A percentile compares a stretch with the other conserved stretches of the same genome.
phyloP scores from a whole-genome alignment of 2,797 vertebrate genomes.

The Xenops minutus region DNA sequence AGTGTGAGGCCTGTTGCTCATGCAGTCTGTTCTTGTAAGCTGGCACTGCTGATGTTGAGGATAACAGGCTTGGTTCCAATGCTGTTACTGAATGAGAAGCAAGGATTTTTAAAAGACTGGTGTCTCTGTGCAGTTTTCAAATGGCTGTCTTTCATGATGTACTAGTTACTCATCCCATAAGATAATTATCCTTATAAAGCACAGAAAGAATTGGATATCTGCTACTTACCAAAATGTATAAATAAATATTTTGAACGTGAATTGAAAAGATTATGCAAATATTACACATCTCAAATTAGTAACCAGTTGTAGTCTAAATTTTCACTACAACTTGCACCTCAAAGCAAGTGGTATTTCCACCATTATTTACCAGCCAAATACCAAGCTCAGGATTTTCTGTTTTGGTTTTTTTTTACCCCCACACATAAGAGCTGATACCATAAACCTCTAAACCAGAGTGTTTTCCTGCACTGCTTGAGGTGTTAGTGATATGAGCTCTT shows the following conservation, averaged over 20 bases:
- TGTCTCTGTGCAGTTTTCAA: not conserved
- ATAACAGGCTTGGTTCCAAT: not conserved
- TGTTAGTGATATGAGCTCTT: not conserved
- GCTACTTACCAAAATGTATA: not conserved
- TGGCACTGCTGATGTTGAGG: not conserved
- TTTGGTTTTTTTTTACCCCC: not conserved
- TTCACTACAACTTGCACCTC: not conserved
- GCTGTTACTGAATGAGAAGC: not conserved
- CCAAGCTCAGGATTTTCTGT: not conserved
- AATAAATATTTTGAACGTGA: not conserved
- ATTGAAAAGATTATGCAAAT: not conserved
- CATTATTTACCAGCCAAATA: not conserved
- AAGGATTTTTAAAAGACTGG: not conserved
- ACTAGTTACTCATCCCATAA: not conserved
- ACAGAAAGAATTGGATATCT: not conserved
- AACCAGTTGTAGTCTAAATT: not conserved
- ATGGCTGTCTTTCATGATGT: not conserved
- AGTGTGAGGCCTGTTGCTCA: not conserved
- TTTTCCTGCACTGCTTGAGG: constrained; percentile 1
- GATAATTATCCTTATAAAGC: not conserved
- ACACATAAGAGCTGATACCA: not conserved
- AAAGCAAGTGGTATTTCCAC: not conserved
- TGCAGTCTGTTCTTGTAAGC: not conserved
- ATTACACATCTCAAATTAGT: not conserved
- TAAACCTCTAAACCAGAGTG: not conserved